phyloP scores from a whole-genome alignment of 2,113 vertebrate genomes.

The Lophochroa leadbeateri region DNA sequence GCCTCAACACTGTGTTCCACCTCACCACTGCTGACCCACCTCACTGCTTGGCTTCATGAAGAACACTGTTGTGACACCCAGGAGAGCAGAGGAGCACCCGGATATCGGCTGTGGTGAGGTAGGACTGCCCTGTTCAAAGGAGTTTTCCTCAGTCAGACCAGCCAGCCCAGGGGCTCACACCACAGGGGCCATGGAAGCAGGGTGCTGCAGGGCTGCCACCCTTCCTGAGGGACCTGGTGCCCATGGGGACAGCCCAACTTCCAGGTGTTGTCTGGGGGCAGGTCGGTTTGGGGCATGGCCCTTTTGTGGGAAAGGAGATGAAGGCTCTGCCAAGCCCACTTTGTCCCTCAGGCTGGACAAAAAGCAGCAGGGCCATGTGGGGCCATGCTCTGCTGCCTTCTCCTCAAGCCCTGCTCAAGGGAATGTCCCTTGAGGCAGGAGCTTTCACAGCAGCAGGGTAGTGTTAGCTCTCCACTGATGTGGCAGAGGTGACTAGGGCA shows the following conservation, averaged over 20 bases:
- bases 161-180: fast-evolving
- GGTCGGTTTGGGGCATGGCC: fast-evolving
- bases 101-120: fast-evolving
- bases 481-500: background rate
- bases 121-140: fast-evolving
- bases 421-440: background rate
- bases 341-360: background rate
- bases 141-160: background rate
- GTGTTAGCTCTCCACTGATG: fast-evolving
- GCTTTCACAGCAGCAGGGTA: background rate
- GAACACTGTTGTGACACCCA: fast-evolving
- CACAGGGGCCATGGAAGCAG: fast-evolving
- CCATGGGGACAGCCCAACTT: background rate
- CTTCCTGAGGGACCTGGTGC: background rate
- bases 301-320: background rate
- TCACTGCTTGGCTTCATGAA: fast-evolving
- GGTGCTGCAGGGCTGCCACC: background rate
- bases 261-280: background rate
- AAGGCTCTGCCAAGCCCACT: fast-evolving
- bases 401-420: background rate
- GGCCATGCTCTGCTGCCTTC: background rate
- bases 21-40: fast-evolving
- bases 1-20: fast-evolving
- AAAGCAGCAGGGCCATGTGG: background rate
- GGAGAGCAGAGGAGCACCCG: background rate